Conservation (phyloP, 2,113 vertebrate genomes). For the Lampris megalopsis region DNA sequence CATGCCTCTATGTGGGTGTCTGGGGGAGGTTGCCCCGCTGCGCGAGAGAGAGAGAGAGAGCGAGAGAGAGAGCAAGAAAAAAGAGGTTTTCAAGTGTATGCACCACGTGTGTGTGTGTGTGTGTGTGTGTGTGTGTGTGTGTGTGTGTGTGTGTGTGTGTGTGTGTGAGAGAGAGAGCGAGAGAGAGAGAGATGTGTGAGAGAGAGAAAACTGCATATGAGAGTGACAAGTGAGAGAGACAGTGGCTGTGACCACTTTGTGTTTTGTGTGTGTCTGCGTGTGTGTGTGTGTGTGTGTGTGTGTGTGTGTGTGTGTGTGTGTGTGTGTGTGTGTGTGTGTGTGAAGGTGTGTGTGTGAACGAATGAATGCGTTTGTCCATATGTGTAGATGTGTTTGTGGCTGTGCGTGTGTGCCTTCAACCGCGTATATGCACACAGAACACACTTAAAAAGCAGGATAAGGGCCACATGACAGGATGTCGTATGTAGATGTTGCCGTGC, state of each 20-base stretch:
- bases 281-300: not conserved
- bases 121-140: not conserved
- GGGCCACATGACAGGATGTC: conserved; percentile 41
- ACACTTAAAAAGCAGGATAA: conserved; percentile 47
- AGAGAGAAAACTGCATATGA: too few relatives aligned
- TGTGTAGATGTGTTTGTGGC: conserved; percentile 6
- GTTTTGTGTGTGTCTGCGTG: not conserved
- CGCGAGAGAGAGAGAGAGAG: conserved; percentile 54
- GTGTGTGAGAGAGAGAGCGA: too few relatives aligned
- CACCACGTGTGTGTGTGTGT: not conserved
- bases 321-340: not conserved
- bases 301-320: not conserved
- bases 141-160: not conserved
- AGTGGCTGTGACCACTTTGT: too few relatives aligned
- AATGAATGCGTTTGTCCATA: not conserved
- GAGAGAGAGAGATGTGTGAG: too few relatives aligned
- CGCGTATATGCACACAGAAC: too few relatives aligned
- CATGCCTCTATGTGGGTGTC: conserved; percentile 68
- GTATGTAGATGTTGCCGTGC: conserved; percentile 57
- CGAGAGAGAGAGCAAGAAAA: conserved; percentile 20
- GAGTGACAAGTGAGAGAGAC: too few relatives aligned
- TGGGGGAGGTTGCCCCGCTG: conserved; percentile 72
- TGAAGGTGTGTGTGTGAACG: too few relatives aligned
- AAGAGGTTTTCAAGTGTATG: too few relatives aligned
- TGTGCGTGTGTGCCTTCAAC: not conserved